Base-by-base conservation (phyloP, 2,888 invertebrate genomes). In the Chaitophorus viminalis region DNA sequence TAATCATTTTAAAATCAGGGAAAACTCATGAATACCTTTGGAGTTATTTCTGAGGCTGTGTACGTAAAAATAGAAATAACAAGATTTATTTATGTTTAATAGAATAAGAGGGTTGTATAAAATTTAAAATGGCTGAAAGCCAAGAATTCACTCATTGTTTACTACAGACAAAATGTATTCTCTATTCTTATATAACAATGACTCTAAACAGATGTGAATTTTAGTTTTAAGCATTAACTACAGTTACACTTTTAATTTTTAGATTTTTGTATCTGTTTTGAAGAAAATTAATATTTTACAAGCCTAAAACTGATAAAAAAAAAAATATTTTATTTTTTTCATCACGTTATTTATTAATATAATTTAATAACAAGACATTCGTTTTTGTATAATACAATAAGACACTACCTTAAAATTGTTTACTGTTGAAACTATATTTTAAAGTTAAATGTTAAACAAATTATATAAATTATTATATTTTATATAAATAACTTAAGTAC, bases 61-160 rank as follows among this genome's bases (percentile, higher is more conserved):
- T 11, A 31, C 60, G 74, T 76, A 84, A 76, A 84, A 76, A 75
- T 76, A 84, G 65, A 76, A 76, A 84, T 76, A 65, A 84, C 77
- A 52, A n/a, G 76, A 85, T 68, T 76, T 85, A 77, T 77, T 77
- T 65, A 21, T 31, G 52, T 82, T 36, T 52, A 52, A 21, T 46
- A 68, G 1, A 65, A 85, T 46, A n/a, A 11, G 29, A n/a, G 29
- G 36, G 54, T 31, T 52, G 65, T 68, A 76, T 52, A 52, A 25
- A 46, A 68, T 52, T 33, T 5, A 85, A 68, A 77, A 85, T 85
- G 68, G 68, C 33, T 3, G 46, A 33, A 46, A 85, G 84, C 76
- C 83, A 83, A 75, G 39, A 75, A 39, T n/a, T 46, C 18, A 25
- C 17, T 46, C n/a, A 77, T 76, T 77, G 76, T 77, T 75, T 65